A percentile compares a stretch with the other conserved stretches of the same genome.
Evolutionary conservation across 2,888 invertebrate genomes (phyloP).

Genomic region (Venusia cambrica): DNA sequence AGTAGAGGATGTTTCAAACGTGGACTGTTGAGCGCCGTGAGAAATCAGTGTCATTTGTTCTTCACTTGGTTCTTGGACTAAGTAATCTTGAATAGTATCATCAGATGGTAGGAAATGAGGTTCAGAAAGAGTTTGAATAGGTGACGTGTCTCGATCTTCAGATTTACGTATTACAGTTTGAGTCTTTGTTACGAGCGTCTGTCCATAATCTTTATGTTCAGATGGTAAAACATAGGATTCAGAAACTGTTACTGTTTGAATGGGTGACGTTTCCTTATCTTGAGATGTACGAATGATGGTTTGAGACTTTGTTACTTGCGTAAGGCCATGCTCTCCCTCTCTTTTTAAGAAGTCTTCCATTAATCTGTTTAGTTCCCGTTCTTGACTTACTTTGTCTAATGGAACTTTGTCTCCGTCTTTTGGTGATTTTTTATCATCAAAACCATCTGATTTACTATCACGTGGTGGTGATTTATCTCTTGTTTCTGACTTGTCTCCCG

Average conservation of each 20-base stretch:
- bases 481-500: constrained; percentile 21
- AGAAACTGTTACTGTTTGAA: constrained; percentile 35
- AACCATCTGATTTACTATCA: constrained; percentile 15
- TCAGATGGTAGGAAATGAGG: constrained; percentile 32
- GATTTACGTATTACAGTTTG: constrained; percentile 23
- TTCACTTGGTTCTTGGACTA: constrained; percentile 49
- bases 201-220: constrained; percentile 27
- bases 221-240: constrained; percentile 37
- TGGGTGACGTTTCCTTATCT: constrained; percentile 39
- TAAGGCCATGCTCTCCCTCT: constrained; percentile 38
- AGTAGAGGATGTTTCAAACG: constrained; percentile 43
- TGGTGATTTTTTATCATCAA: constrained; percentile 27
- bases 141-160: constrained; percentile 38
- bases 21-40: constrained; percentile 46
- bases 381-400: constrained; percentile 29
- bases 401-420: constrained; percentile 24
- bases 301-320: constrained; percentile 22
- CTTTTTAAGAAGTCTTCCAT: constrained; percentile 52
- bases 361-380: constrained; percentile 38
- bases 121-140: constrained; percentile 38
- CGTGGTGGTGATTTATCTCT: constrained; percentile 24
- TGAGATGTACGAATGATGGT: constrained; percentile 23
- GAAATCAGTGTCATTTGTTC: constrained; percentile 32
- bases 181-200: constrained; percentile 22
- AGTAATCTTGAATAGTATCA: constrained; percentile 36